These are phyloP conservation scores for Carcinoscorpius rotundicauda DNA, from an alignment of 1,140 invertebrate species.

Conservation along the genomic window DNA sequence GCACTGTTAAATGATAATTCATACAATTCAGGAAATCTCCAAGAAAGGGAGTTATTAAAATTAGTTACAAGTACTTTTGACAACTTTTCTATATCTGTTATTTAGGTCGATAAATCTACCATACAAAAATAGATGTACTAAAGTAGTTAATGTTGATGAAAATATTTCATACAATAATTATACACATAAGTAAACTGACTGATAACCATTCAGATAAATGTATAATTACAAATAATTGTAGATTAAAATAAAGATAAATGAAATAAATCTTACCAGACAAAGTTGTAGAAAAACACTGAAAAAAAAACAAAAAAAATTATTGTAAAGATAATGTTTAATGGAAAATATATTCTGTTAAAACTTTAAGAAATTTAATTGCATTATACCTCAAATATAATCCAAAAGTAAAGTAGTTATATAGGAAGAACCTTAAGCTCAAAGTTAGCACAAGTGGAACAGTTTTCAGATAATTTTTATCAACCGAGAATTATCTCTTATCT, in stretches of 20 bases:
- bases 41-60: neutral
- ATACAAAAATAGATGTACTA: neutral
- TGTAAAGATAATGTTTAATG: too few species aligned
- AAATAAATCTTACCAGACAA: slow-evolving; percentile 38
- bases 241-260: neutral
- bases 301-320: slow-evolving; percentile 22
- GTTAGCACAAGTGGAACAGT: too few species aligned
- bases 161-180: neutral
- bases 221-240: neutral
- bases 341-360: slow-evolving; percentile 19
- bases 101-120: neutral
- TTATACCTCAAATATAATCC: neutral
- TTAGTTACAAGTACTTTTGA: neutral
- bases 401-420: too few species aligned
- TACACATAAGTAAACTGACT: neutral
- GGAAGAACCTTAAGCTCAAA: too few species aligned
- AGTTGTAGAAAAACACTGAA: slow-evolving; percentile 75
- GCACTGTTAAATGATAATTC: too few species aligned
- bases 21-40: neutral
- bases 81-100: neutral
- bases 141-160: neutral
- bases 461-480: too few species aligned
- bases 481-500: too few species aligned
- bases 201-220: neutral
- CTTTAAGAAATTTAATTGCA: neutral